phyloP scores from a whole-genome alignment of 2,797 vertebrate genomes.

The Enteromius radiatus region DNA sequence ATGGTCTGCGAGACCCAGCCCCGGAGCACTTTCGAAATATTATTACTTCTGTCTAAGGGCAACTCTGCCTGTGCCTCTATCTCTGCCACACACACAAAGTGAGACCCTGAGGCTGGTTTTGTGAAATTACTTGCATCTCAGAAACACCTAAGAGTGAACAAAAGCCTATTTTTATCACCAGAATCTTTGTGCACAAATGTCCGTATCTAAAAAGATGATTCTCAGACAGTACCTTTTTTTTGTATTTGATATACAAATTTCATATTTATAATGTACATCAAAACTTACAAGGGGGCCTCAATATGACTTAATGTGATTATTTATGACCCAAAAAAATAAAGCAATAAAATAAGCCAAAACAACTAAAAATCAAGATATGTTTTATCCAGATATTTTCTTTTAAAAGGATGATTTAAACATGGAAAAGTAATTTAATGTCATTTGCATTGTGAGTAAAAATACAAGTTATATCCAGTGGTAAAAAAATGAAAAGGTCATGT shows the following conservation, averaged over 20 bases:
- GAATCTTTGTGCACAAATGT: not conserved
- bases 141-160: constrained; percentile 40
- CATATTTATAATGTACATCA: not conserved
- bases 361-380: not conserved
- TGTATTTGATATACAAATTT: not conserved
- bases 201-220: not conserved
- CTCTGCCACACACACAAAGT: constrained; percentile 32
- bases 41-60: constrained; percentile 46
- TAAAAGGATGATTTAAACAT: not conserved
- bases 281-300: not conserved
- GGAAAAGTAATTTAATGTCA: not conserved
- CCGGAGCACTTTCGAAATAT: constrained; percentile 28
- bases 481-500: not conserved
- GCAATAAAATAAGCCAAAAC: not conserved
- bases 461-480: not conserved
- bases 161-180: constrained; percentile 37
- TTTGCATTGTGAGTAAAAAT: not conserved
- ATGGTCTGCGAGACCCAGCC: constrained; percentile 31
- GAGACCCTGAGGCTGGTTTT: constrained; percentile 44
- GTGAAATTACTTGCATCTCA: constrained; percentile 49
- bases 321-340: not conserved
- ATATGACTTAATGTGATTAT: not conserved
- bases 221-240: not conserved
- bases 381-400: not conserved
- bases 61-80: constrained; percentile 31